Base-by-base conservation (phyloP, 2,113 vertebrate species). In the Orthochromis malagaraziensis region DNA sequence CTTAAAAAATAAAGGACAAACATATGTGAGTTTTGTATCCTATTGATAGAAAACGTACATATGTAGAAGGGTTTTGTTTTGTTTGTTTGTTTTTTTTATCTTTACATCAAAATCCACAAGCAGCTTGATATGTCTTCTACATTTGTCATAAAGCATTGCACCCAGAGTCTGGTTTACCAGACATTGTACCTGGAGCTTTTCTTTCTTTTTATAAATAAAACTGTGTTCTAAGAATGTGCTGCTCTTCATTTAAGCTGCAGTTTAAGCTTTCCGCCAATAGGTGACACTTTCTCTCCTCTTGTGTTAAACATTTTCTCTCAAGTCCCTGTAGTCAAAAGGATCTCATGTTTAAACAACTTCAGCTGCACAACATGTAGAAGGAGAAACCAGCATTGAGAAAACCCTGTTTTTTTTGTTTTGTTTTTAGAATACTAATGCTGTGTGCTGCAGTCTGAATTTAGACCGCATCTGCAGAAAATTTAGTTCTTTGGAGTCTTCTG, bases 101-200 rank as follows among this genome's bases (percentile, higher is more conserved):
- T 83, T 86, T 31, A 11, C 5, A 83, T 10, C 65, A 40, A 21
- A 53, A 79, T 16, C 10, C 6, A 24, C 4, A 11, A 21, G 75
- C 82, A 88, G 73, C 68, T 80, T 87, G 84, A 85, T 86, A 54
- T 14, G 2, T 63, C 1, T 12, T 77, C 31, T 73, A 51, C 70
- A 55, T 92, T 77, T 91, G 60, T 89, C 65, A 49, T 87, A 16
- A 96, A 97, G 97, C 97, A 97, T 98, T 98, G 97, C 97, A 98
- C 98, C 97, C 97, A 98, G 98, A 80, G 97, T 98, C 97, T 98
- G 97, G 90, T 83, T 82, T 60, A 45, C 90, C 97, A 97, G 97
- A 98, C 97, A 97, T 96, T 97, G 96, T 96, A 98, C 97, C 98
- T 98, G 98, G 97, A 89, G 98, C 97, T 97, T 96, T 92, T 81